Base-by-base conservation (phyloP, 2,888 invertebrate genomes). In the Pycnomerus fuliginosus region DNA sequence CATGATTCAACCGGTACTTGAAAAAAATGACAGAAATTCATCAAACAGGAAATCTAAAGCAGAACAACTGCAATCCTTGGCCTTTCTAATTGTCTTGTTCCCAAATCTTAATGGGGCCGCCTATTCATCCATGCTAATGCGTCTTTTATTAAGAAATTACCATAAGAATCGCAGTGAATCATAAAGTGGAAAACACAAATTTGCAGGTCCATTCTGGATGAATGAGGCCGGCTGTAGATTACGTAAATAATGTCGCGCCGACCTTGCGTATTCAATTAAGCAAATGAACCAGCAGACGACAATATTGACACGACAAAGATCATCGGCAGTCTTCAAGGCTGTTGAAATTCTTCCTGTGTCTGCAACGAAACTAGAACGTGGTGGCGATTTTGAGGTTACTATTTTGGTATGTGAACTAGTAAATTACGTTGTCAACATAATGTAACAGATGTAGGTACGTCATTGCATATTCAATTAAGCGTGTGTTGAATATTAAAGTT, bases 361-460 rank as follows among this genome's bases (percentile, higher is more conserved):
- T 17, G 34, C 14, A 29, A 35, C 34, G 48, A 56, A n/a, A 56
- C 48, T 52, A 43, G 56, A 50, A 51, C 53, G 41, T 39, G 42
- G 44, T 48, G 44, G 55, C 56, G 50, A 48, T 15, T 44, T 58
- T 46, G 52, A 57, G 60, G 58, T 55, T 58, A 55, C 49, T 36
- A 13, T 37, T n/a, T 41, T 50, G 55, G 52, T 56, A 56, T 54
- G 55, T 58, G 54, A 52, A 58, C 55, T 50, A 54, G 53, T 58
- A 57, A 58, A 60, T 59, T 52, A 52, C 49, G 53, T 53, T 52
- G 56, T 59, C 54, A 44, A 60, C 59, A 54, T 51, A 56, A 57
- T 41, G 53, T 44, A 60, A 58, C 56, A 58, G 55, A 61, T 62
- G 60, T 61, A 59, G 58, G 50, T 49, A 53, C 51, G 35, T 38